A percentile compares a stretch with the other conserved stretches of the same genome.
Conservation (phyloP, 2,888 invertebrate genomes). For the Nymphalis urticae region DNA sequence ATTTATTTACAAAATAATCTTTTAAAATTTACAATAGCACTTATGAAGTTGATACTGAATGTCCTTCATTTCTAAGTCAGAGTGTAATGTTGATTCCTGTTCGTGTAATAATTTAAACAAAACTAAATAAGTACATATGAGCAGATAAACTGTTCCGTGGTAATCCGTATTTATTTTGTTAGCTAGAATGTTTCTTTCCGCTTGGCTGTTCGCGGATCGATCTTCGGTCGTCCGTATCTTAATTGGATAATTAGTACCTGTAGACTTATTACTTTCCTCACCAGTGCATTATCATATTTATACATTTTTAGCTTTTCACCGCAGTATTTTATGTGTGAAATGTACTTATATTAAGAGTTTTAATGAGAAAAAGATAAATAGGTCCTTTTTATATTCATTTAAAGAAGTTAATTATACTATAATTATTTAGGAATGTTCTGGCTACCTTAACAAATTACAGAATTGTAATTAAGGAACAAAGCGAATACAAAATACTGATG, state of each 20-base stretch:
- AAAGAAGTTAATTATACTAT: too few relatives aligned
- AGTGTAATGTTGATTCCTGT: too few relatives aligned
- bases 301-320: conserved; percentile 17
- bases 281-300: conserved; percentile 32
- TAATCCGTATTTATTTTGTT: conserved; percentile 18
- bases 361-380: background rate
- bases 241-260: conserved; percentile 43
- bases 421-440: too few relatives aligned
- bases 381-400: too few relatives aligned
- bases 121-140: background rate
- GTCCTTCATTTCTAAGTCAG: too few relatives aligned
- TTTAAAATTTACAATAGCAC: too few relatives aligned
- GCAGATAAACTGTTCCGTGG: background rate
- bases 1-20: too few relatives aligned
- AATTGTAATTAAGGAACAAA: background rate
- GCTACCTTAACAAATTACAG: too few relatives aligned
- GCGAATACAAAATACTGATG: conserved; percentile 4
- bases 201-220: conserved; percentile 30
- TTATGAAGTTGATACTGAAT: too few relatives aligned
- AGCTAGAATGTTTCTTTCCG: conserved; percentile 19
- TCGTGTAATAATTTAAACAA: too few relatives aligned
- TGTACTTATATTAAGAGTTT: background rate
- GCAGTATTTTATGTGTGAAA: conserved; percentile 1
- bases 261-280: conserved; percentile 39
- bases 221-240: conserved; percentile 41